Evolutionary conservation across 1,140 invertebrate genomes (phyloP).

Genomic region (Panonychus citri): DNA sequence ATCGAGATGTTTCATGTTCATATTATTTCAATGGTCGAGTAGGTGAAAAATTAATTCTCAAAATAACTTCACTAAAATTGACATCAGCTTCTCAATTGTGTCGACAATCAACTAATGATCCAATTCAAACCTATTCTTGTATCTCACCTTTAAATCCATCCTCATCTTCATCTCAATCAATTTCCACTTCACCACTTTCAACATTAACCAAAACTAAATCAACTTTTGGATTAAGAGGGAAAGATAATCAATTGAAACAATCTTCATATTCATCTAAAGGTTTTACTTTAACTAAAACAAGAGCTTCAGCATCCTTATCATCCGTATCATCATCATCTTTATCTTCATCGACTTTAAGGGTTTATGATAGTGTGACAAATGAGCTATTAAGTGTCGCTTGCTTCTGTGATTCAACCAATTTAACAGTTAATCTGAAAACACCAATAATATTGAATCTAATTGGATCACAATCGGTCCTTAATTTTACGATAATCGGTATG

Average conservation of each 20-base stretch:
- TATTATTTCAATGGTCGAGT: constrained; percentile 11
- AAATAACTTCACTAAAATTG: constrained; percentile 6
- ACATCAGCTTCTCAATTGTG: constrained; percentile 7
- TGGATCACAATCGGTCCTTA: constrained; percentile 47
- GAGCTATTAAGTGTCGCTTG: constrained; percentile 36
- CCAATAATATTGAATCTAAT: constrained; percentile 47
- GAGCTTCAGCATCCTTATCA: not conserved
- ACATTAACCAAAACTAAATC: no score
- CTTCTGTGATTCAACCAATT: constrained; percentile 41
- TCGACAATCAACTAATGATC: constrained; percentile 4
- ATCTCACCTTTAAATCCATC: not conserved
- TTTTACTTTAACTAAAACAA: not conserved
- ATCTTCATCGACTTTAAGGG: not conserved
- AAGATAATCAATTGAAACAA: no score
- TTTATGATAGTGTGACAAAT: not conserved
- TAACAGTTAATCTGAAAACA: constrained; percentile 23
- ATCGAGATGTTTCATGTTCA: constrained; percentile 11
- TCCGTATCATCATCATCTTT: not conserved
- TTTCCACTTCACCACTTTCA: no score
- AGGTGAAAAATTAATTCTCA: constrained; percentile 9
- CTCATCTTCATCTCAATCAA: not conserved
- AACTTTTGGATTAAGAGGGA: no score
- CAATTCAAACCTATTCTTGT: not conserved
- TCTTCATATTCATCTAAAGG: no score
- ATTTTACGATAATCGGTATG: constrained; percentile 55